phyloP scores from a whole-genome alignment of 2,888 invertebrate species.

The Cerceris rybyensis region DNA sequence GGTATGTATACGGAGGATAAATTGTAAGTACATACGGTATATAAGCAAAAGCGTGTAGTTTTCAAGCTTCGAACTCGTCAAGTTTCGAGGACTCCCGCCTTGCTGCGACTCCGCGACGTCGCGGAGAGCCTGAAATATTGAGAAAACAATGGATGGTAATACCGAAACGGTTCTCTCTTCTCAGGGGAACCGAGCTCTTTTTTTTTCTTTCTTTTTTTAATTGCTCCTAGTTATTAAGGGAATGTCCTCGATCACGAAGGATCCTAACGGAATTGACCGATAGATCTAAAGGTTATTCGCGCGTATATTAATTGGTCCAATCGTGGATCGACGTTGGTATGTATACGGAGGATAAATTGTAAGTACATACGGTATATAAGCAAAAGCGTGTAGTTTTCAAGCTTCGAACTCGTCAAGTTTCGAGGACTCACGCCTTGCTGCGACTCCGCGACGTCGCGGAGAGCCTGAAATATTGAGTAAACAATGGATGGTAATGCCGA shows the following conservation, averaged over 20 bases:
- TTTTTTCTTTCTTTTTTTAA: not conserved
- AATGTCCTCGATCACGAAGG: not conserved
- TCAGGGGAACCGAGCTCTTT: not conserved
- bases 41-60: slow-evolving; percentile 51
- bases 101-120: slow-evolving; percentile 48
- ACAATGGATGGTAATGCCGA: not conserved
- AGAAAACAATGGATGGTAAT: slow-evolving; percentile 23
- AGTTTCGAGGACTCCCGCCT: slow-evolving; percentile 50
- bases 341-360: slow-evolving; percentile 18
- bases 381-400: slow-evolving; percentile 57
- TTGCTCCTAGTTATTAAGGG: not conserved
- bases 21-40: slow-evolving; percentile 32
- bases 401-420: slow-evolving; percentile 61
- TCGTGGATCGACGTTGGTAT: not conserved
- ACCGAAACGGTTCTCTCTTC: not conserved
- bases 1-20: slow-evolving; percentile 8
- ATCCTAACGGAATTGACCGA: too few relatives aligned
- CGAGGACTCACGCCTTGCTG: slow-evolving; percentile 47
- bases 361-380: slow-evolving; percentile 37
- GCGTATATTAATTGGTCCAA: slow-evolving; percentile 3
- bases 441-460: slow-evolving; percentile 40
- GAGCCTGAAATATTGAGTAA: slow-evolving; percentile 48
- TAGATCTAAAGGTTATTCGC: too few relatives aligned
- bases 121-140: slow-evolving; percentile 42
- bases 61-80: slow-evolving; percentile 62